Conservation (phyloP, 1,140 invertebrate species). For the Drosophila asahinai region DNA sequence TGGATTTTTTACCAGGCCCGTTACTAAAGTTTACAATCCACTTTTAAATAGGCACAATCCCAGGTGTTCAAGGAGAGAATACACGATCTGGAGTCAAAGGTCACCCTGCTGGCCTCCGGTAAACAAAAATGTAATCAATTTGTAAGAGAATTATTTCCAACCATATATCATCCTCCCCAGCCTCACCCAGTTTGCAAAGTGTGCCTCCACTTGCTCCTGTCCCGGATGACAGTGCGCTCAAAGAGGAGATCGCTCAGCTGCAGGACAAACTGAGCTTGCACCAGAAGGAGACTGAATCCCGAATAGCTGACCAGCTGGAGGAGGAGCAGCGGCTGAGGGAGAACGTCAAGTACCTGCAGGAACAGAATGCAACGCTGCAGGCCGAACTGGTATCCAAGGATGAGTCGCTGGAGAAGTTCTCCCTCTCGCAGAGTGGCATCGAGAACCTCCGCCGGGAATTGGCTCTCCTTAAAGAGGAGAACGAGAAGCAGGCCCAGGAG, state of each 20-base stretch:
- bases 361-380: conserved; percentile 70
- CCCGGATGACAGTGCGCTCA: conserved; percentile 50
- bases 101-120: conserved; percentile 77
- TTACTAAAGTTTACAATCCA: neutral
- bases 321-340: conserved; percentile 74
- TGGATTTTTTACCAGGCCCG: no score
- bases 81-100: conserved; percentile 84
- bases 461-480: conserved; percentile 72
- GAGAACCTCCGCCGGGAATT: conserved; percentile 74
- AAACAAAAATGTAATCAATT: neutral
- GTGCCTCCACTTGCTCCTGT: conserved; percentile 32
- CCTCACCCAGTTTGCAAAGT: conserved; percentile 60
- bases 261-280: conserved; percentile 76
- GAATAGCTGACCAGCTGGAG: conserved; percentile 78
- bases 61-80: conserved; percentile 85
- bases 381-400: conserved; percentile 69
- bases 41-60: conserved; percentile 69
- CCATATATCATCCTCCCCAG: conserved; percentile 4
- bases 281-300: conserved; percentile 45
- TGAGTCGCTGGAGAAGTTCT: conserved; percentile 79
- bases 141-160: no score
- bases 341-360: conserved; percentile 86
- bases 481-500: conserved; percentile 66
- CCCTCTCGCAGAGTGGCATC: conserved; percentile 73
- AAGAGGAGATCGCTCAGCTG: conserved; percentile 82